These are phyloP conservation scores for Paraescarpia echinospica DNA, from an alignment of 1,140 invertebrate species.

Conservation along the genomic window DNA sequence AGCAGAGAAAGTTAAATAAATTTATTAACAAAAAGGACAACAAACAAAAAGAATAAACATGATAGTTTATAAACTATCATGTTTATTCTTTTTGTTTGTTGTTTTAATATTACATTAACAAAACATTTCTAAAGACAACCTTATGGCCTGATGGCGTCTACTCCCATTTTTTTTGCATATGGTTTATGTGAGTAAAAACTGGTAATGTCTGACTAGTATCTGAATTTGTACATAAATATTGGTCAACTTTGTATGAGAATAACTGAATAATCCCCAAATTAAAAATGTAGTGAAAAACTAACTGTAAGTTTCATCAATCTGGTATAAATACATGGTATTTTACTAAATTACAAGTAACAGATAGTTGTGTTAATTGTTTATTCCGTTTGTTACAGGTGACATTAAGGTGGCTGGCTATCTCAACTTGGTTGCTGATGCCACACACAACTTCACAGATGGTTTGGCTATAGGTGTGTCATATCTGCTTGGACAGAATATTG, in stretches of 20 bases:
- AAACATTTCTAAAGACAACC: no score
- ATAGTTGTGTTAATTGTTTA: no score
- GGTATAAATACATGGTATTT: no score
- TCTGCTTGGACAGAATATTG: slow-evolving; percentile 72
- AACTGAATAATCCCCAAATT: neutral
- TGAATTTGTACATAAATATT: neutral
- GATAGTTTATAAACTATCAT: no score
- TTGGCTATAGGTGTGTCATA: slow-evolving; percentile 96
- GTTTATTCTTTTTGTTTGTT: no score
- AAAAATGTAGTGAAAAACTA: no score
- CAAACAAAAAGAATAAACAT: no score
- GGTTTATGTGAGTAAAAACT: neutral
- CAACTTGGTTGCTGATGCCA: slow-evolving; percentile 91
- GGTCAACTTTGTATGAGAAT: neutral
- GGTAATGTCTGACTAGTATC: neutral
- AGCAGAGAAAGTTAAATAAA: no score
- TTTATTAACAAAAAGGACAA: no score
- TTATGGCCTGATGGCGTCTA: neutral
- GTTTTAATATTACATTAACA: no score
- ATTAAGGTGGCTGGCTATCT: slow-evolving; percentile 92
- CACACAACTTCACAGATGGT: slow-evolving; percentile 97
- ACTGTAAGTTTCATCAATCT: no score
- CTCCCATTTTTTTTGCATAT: neutral
- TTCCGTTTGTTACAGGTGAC: slow-evolving; percentile 54
- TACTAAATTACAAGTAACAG: no score